These are phyloP conservation scores for Halcyon senegalensis DNA, from an alignment of 2,113 vertebrate species.

Conservation along the genomic window DNA sequence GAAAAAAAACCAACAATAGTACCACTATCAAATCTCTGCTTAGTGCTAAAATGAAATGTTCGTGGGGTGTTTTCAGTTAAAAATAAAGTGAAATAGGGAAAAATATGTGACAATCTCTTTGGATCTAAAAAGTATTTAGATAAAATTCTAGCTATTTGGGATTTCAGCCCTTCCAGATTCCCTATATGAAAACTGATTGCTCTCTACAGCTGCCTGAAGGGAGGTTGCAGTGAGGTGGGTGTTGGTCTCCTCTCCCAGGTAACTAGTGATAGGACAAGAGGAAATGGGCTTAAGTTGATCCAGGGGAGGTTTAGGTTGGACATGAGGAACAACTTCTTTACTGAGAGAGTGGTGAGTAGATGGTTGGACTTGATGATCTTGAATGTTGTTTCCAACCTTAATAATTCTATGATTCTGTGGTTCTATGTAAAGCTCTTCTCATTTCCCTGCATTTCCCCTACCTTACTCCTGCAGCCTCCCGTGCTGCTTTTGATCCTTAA, in stretches of 20 bases:
- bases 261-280: too few relatives aligned
- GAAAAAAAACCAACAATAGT: fast-evolving
- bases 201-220: too few relatives aligned
- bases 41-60: neutral
- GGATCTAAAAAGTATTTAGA: neutral
- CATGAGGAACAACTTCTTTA: too few relatives aligned
- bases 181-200: too few relatives aligned
- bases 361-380: too few relatives aligned
- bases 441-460: neutral
- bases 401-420: too few relatives aligned
- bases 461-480: neutral
- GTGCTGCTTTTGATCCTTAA: neutral
- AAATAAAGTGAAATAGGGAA: neutral
- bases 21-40: neutral
- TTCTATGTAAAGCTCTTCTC: neutral
- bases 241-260: too few relatives aligned
- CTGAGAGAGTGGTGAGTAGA: too few relatives aligned
- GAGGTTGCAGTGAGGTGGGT: too few relatives aligned
- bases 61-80: neutral
- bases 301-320: too few relatives aligned
- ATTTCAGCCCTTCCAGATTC: neutral
- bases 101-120: neutral
- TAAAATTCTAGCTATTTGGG: neutral
- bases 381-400: too few relatives aligned
- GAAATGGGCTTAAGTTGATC: too few relatives aligned